These are phyloP conservation scores for Xenentodon cancila DNA, from an alignment of 2,797 vertebrate species.

Conservation along the genomic window DNA sequence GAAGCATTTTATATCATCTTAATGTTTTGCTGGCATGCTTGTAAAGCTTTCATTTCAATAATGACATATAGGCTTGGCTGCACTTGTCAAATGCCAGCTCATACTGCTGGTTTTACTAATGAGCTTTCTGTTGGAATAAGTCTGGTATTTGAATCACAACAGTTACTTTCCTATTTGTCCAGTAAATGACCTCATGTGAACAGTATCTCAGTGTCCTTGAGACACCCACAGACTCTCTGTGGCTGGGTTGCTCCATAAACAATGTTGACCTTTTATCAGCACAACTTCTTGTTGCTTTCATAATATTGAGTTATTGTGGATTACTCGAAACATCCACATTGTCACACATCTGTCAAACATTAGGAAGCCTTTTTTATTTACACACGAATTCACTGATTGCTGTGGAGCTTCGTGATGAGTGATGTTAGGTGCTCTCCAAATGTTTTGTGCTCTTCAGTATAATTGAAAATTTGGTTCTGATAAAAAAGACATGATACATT, in stretches of 20 bases:
- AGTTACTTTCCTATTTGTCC: conserved; percentile 39
- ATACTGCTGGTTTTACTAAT: conserved; percentile 36
- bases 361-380: neutral
- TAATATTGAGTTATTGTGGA: neutral
- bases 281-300: conserved; percentile 16
- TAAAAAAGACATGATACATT: neutral
- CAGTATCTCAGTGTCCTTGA: conserved; percentile 60
- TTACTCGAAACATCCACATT: neutral
- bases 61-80: conserved; percentile 25
- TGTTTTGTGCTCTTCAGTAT: neutral
- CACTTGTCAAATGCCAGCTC: conserved; percentile 37
- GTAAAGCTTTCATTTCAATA: conserved; percentile 60
- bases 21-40: conserved; percentile 54
- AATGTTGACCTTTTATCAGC: conserved; percentile 28
- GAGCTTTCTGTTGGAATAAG: conserved; percentile 17
- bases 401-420: neutral
- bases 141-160: conserved; percentile 31
- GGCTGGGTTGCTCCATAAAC: conserved; percentile 21
- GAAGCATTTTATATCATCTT: conserved; percentile 52
- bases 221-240: conserved; percentile 65
- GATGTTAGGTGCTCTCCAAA: neutral
- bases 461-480: conserved; percentile 1
- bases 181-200: conserved; percentile 48
- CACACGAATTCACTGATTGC: neutral
- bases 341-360: neutral